These are phyloP conservation scores for Desmophyllum pertusum DNA, from an alignment of 92 coral and sea anemone species.

Conservation along the genomic window DNA sequence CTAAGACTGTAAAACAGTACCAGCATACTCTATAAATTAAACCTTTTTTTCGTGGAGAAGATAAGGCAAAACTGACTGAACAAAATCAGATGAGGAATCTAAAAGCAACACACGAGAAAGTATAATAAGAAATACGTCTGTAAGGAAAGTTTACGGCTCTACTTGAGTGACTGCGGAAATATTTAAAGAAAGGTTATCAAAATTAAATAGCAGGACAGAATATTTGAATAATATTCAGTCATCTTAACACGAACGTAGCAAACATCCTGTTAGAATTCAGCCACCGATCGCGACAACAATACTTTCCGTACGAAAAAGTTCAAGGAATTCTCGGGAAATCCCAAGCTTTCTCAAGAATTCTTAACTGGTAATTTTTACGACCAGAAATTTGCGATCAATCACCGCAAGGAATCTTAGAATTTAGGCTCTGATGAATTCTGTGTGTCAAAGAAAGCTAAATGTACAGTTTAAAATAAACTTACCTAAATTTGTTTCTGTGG, in stretches of 20 bases:
- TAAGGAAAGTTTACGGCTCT: too few relatives aligned
- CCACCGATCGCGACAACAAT: not conserved
- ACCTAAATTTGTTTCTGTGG: not conserved
- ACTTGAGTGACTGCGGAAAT: too few relatives aligned
- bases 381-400: too few relatives aligned
- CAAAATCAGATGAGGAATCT: not conserved
- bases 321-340: too few relatives aligned
- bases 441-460: not conserved
- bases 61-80: not conserved
- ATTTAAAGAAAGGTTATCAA: not conserved
- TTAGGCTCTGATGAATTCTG: not conserved
- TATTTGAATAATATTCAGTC: not conserved
- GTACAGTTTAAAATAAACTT: not conserved
- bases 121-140: not conserved
- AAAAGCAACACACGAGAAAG: not conserved
- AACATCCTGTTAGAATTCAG: not conserved
- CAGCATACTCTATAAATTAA: not conserved
- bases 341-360: too few relatives aligned
- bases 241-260: not conserved
- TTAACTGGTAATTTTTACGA: too few relatives aligned
- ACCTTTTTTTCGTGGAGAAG: not conserved
- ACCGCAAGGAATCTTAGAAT: too few relatives aligned
- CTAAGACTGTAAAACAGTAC: not conserved
- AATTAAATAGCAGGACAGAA: not conserved
- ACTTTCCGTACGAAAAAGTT: not conserved